Conservation (phyloP, 2,113 vertebrate genomes). For the Apaloderma vittatum region DNA sequence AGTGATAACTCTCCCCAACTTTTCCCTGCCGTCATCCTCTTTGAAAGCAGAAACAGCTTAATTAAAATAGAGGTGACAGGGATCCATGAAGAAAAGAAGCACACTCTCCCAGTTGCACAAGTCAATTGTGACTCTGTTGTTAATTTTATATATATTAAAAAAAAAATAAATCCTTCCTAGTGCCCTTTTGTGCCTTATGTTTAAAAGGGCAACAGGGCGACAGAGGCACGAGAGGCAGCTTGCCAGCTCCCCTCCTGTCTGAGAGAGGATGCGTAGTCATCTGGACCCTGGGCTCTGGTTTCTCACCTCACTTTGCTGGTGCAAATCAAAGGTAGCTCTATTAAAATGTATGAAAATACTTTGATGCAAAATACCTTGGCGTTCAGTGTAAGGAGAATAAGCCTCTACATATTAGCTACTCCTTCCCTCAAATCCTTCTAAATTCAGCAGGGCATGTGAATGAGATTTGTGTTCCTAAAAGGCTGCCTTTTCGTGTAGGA, state of each 20-base stretch:
- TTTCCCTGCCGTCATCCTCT: conserved; percentile 14
- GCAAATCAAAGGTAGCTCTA: conserved; percentile 1
- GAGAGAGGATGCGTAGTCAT: background rate
- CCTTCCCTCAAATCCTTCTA: conserved; percentile 3
- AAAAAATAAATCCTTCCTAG: background rate
- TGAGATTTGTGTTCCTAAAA: background rate
- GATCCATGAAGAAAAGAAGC: background rate
- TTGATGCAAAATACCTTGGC: conserved; percentile 21
- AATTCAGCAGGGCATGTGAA: conserved; percentile 2
- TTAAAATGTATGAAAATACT: conserved; percentile 46
- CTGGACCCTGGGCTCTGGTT: background rate
- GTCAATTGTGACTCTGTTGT: background rate
- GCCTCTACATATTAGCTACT: conserved; percentile 1
- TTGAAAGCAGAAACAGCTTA: conserved; percentile 33
- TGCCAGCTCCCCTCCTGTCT: background rate
- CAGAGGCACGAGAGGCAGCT: background rate
- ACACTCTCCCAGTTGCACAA: background rate
- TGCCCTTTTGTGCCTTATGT: background rate
- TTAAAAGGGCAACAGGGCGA: background rate
- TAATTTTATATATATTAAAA: background rate
- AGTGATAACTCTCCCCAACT: conserved; percentile 45
- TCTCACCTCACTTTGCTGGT: background rate
- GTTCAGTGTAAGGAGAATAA: conserved; percentile 16
- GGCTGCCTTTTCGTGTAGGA: conserved; percentile 2
- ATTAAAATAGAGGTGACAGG: conserved; percentile 44